These are phyloP conservation scores for Orientallactaga bullata DNA, from an alignment of 2,113 vertebrate genomes.

Conservation along the genomic window DNA sequence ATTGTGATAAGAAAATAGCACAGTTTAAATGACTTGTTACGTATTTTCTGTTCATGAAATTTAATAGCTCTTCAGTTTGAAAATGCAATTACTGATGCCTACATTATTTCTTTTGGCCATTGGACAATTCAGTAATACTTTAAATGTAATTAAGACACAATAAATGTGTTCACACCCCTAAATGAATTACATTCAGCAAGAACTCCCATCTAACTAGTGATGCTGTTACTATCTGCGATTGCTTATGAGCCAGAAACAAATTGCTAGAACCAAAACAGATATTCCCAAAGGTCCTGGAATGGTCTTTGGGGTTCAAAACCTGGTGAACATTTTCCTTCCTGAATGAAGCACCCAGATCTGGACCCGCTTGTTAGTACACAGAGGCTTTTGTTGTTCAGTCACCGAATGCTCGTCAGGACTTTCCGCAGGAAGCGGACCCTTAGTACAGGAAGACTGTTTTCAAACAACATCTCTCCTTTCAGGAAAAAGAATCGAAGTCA, in stretches of 20 bases:
- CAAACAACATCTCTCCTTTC: slow-evolving; percentile 29
- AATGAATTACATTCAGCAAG: slow-evolving; percentile 59
- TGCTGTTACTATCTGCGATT: slow-evolving; percentile 50
- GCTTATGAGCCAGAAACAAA: slow-evolving; percentile 57
- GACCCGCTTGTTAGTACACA: neutral
- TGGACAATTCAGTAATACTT: slow-evolving; percentile 65
- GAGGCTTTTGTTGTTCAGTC: slow-evolving; percentile 47
- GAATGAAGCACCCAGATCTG: slow-evolving; percentile 12
- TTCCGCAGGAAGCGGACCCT: slow-evolving; percentile 59
- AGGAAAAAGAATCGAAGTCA: slow-evolving; percentile 59
- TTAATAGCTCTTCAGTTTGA: slow-evolving; percentile 36
- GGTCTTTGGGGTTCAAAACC: slow-evolving; percentile 10
- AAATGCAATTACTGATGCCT: slow-evolving; percentile 59
- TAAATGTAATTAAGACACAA: slow-evolving; percentile 55
- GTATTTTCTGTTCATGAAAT: slow-evolving; percentile 23
- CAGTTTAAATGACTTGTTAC: slow-evolving; percentile 14
- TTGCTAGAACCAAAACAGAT: slow-evolving; percentile 60
- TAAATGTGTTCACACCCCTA: slow-evolving; percentile 63
- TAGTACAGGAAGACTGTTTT: slow-evolving; percentile 63
- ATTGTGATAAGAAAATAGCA: slow-evolving; percentile 29
- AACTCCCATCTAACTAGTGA: slow-evolving; percentile 63
- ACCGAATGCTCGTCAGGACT: slow-evolving; percentile 13
- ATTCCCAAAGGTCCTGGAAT: neutral
- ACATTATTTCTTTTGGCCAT: slow-evolving; percentile 54
- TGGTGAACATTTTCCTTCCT: slow-evolving; percentile 39